A percentile compares a stretch with the other conserved stretches of the same genome.
Conservation (phyloP, 2,888 invertebrate species). For the Uloborus plumipes region DNA sequence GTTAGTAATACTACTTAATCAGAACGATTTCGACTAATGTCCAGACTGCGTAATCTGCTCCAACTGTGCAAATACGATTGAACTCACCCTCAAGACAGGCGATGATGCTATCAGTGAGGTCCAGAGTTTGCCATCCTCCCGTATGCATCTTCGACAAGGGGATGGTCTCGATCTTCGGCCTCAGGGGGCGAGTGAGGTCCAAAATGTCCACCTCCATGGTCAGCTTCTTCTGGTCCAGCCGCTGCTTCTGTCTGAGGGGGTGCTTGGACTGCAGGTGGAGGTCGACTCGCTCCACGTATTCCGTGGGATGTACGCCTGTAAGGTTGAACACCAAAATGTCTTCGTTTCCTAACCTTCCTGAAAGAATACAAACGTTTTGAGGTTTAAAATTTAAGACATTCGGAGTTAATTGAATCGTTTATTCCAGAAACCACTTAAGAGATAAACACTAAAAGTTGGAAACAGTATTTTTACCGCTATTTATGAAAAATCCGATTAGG, state of each 20-base stretch:
- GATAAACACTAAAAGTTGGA: no score
- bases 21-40: neutral
- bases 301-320: constrained; percentile 69
- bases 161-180: constrained; percentile 43
- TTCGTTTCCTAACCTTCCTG: constrained; percentile 66
- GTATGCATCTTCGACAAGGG: constrained; percentile 32
- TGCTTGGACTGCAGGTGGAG: constrained; percentile 70
- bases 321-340: constrained; percentile 72
- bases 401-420: no score
- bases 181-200: constrained; percentile 37
- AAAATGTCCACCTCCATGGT: constrained; percentile 42
- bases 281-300: constrained; percentile 71
- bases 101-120: constrained; percentile 55
- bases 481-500: no score
- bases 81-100: constrained; percentile 47
- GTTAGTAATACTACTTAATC: no score
- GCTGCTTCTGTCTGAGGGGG: constrained; percentile 4
- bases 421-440: no score
- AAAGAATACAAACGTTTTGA: neutral
- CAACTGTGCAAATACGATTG: neutral
- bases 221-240: constrained; percentile 38
- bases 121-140: constrained; percentile 48
- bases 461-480: no score
- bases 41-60: neutral
- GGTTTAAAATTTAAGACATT: no score